Conservation (phyloP, 2,888 invertebrate species). For the Perizoma affinitatum region DNA sequence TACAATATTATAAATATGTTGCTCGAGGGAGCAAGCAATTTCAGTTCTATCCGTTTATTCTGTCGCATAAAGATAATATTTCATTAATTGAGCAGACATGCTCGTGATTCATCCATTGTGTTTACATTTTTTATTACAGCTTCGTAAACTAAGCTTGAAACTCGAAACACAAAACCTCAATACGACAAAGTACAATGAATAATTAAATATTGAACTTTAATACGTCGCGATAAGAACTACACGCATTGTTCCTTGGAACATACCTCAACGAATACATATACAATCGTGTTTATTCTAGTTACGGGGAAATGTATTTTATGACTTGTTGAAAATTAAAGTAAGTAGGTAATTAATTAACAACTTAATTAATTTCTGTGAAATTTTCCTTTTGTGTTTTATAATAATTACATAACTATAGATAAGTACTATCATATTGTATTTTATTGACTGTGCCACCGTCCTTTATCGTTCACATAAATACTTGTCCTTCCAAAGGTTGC, state of each 20-base stretch:
- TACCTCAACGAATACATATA: slow-evolving; percentile 52
- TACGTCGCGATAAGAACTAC: slow-evolving; percentile 31
- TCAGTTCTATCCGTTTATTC: not conserved
- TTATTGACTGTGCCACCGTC: no score
- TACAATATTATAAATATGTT: no score
- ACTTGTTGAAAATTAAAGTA: no score
- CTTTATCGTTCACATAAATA: no score
- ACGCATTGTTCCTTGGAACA: slow-evolving; percentile 41
- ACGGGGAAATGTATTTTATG: no score
- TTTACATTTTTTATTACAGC: slow-evolving; percentile 23
- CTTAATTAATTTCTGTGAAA: no score
- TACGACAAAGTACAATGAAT: slow-evolving; percentile 22
- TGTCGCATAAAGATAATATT: slow-evolving; percentile 1
- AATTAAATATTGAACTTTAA: slow-evolving; percentile 43
- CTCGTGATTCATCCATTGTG: slow-evolving; percentile 37
- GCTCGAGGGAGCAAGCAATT: no score
- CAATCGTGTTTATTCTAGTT: not conserved
- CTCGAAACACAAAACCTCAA: slow-evolving; percentile 65
- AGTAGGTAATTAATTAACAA: no score
- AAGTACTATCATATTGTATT: no score
- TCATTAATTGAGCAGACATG: slow-evolving; percentile 28
- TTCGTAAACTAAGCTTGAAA: slow-evolving; percentile 11
- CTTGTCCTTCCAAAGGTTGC: no score
- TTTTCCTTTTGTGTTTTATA: no score
- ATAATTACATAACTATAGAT: no score